A percentile compares a stretch with the other conserved stretches of the same genome.
Evolutionary conservation across 2,888 invertebrate genomes (phyloP).

Genomic region (Chromoteleia sp.): DNA sequence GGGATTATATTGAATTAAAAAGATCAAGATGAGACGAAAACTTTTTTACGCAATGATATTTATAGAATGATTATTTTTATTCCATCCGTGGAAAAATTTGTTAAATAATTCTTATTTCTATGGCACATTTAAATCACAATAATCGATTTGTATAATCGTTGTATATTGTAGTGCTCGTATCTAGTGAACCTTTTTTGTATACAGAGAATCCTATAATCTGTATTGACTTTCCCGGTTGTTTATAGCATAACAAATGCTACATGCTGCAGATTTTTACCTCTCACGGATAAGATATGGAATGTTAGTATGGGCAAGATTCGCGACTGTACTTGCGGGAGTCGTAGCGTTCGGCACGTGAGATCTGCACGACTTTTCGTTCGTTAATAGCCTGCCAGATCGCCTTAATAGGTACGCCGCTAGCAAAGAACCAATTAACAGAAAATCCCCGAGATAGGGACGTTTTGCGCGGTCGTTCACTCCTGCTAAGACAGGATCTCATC

Average conservation of each 20-base stretch:
- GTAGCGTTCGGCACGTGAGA: conserved; percentile 67
- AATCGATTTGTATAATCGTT: conserved; percentile 41
- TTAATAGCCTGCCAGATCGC: conserved; percentile 74
- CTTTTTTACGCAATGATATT: too few relatives aligned
- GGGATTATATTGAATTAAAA: too few relatives aligned
- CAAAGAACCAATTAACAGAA: conserved; percentile 79
- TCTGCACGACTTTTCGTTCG: conserved; percentile 75
- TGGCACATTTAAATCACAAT: not conserved
- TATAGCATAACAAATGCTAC: conserved; percentile 43
- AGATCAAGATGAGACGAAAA: too few relatives aligned
- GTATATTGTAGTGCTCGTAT: conserved; percentile 18
- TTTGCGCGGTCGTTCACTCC: conserved; percentile 74
- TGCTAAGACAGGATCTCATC: conserved; percentile 74
- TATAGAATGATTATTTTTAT: too few relatives aligned
- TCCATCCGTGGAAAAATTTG: not conserved
- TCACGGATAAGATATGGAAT: conserved; percentile 66
- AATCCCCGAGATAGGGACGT: conserved; percentile 74
- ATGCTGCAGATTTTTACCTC: conserved; percentile 53
- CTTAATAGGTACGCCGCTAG: conserved; percentile 74
- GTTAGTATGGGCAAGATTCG: conserved; percentile 61
- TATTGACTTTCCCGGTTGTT: conserved; percentile 53
- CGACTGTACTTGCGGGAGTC: conserved; percentile 58
- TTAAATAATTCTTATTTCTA: conserved; percentile 11
- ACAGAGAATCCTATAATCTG: conserved; percentile 29
- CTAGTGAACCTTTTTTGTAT: conserved; percentile 19